These are phyloP conservation scores for Nephrotoma guestfalica DNA, from an alignment of 2,888 invertebrate species.

Conservation along the genomic window DNA sequence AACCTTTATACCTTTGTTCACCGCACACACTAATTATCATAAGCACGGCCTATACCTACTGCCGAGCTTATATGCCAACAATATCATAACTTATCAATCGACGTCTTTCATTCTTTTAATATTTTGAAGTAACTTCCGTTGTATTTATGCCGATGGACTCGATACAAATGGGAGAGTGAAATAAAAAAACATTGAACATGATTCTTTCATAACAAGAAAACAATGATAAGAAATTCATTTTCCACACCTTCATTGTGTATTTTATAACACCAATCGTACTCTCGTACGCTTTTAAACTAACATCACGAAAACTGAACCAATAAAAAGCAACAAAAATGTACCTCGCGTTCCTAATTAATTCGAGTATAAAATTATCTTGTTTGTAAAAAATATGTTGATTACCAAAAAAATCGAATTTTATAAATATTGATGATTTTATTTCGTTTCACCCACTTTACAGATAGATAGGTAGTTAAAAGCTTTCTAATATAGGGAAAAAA, in stretches of 20 bases:
- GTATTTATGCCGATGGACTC: background rate
- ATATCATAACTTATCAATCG: background rate
- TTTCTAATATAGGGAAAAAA: background rate
- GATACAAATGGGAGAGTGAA: background rate
- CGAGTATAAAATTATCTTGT: no score
- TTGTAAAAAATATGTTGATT: background rate
- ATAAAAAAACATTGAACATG: background rate
- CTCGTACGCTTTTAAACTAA: no score
- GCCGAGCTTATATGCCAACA: background rate
- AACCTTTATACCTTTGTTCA: background rate
- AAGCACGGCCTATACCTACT: background rate
- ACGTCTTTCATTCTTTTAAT: background rate
- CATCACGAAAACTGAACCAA: no score
- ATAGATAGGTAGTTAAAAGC: background rate
- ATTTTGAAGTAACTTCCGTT: background rate
- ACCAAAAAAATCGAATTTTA: background rate
- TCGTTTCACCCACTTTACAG: background rate
- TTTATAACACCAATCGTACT: no score
- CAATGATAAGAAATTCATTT: background rate
- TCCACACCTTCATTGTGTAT: background rate
- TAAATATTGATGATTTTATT: background rate
- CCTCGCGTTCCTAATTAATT: no score
- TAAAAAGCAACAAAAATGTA: no score
- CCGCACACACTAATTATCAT: background rate
- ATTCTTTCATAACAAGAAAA: background rate